Evolutionary conservation across 2,797 vertebrate species (phyloP).

Genomic region (Trachops cirrhosus): DNA sequence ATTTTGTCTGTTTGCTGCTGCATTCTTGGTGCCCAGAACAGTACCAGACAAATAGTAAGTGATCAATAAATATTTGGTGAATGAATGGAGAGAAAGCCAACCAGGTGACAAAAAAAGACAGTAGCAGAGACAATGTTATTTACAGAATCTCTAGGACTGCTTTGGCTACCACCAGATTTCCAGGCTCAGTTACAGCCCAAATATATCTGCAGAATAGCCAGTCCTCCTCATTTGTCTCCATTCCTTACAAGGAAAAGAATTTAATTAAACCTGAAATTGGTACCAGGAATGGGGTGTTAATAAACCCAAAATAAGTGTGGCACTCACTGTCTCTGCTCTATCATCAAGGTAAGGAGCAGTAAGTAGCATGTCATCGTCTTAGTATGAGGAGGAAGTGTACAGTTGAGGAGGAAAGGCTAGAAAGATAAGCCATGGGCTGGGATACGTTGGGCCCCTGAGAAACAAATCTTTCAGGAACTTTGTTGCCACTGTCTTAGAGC

Average conservation of each 20-base stretch:
- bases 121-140: neutral
- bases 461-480: neutral
- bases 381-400: neutral
- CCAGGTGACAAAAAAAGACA: neutral
- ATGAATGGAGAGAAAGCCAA: neutral
- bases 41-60: neutral
- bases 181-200: neutral
- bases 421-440: neutral
- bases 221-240: neutral
- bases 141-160: neutral
- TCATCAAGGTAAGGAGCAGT: neutral
- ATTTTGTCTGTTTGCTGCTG: constrained; percentile 6
- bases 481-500: neutral
- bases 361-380: neutral
- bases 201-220: neutral
- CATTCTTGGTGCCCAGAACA: neutral
- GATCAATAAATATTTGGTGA: neutral
- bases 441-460: neutral
- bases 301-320: neutral
- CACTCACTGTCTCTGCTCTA: neutral
- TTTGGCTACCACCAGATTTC: neutral
- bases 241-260: neutral
- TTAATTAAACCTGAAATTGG: neutral
- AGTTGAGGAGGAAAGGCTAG: neutral
- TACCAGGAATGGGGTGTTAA: neutral